Percentiles rank a stretch among this genome's conserved stretches.
These are phyloP conservation scores for Heteromyza rotundicornis DNA, from an alignment of 2,888 invertebrate genomes.

Conservation along the genomic window DNA sequence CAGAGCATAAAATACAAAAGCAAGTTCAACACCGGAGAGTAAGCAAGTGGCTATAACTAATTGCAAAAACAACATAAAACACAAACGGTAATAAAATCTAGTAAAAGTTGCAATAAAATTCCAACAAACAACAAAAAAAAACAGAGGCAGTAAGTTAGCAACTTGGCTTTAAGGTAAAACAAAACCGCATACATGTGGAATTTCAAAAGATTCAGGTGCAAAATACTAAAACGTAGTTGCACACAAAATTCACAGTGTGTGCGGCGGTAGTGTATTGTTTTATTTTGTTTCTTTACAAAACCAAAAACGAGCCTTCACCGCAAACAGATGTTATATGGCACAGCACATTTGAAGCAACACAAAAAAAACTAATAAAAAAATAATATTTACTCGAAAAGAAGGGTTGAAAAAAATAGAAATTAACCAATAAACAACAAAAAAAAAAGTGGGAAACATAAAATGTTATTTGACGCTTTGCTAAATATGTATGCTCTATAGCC, in stretches of 20 bases:
- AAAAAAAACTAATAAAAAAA: neutral
- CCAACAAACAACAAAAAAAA: neutral
- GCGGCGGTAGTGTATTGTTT: neutral
- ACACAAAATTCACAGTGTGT: neutral
- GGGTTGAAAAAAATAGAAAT: neutral
- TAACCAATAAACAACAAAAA: neutral
- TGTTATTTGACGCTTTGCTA: too few species aligned
- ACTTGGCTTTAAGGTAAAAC: neutral
- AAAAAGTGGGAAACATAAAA: too few species aligned
- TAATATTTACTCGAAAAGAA: neutral
- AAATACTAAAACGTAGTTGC: neutral
- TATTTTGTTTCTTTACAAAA: neutral
- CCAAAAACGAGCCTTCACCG: neutral
- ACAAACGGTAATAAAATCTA: neutral
- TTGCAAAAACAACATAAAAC: neutral
- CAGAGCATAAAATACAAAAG: too few species aligned
- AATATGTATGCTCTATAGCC: too few species aligned
- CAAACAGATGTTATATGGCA: slow-evolving; percentile 3
- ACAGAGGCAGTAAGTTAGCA: neutral
- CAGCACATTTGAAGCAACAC: neutral
- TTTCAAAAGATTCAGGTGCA: neutral
- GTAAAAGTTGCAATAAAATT: neutral
- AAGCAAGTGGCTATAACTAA: too few species aligned
- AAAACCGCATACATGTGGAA: neutral
- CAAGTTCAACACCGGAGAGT: too few species aligned